Base-by-base conservation (phyloP, 2,797 vertebrate genomes). In the Argya squamiceps region DNA sequence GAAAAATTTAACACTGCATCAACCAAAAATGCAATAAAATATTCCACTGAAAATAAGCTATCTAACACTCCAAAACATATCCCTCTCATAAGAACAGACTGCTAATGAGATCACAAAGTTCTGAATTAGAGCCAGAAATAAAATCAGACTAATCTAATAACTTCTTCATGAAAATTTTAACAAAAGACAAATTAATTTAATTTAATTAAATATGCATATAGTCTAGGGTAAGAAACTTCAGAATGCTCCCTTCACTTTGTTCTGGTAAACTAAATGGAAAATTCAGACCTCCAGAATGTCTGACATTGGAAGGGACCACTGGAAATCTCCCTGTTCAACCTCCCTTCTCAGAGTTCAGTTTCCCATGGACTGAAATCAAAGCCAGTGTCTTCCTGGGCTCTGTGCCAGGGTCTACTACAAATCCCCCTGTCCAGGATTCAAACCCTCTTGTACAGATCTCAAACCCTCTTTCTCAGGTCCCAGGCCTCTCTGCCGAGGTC, bases 91-190 rank as follows among this genome's bases (percentile, higher is more conserved):
- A 87, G 97, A 97, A 68, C 2, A 9, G 46, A 77, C 80, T 71
- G 60, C 80, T 80, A 97, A 92, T 87, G 92, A 89, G 87, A 95
- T 95, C 87, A 94, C 52, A 75, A 95, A 63, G 62, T 95, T 90
- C 94, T 97, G 92, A 93, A 94, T 86, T 60, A 92, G 79, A 89
- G 94, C 92, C 84, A 92, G 77, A 92, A 97, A 81, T 89, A 97
- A 96, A 95, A 95, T 96, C 79, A 92, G 87, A 84, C 95, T 94
- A 84, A 97, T 95, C 89, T 96, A 97, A 96, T 96, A 94, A 85
- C 88, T 93, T 91, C 96, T 95, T 95, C 93, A 92, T 96, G 53
- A 97, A 96, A 96, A 82, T 96, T 96, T 94, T 96, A 97, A 96
- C 81, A 77, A 95, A 94, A 92, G 89, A 77, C 32, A 92, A 95